Evolutionary conservation across 2,113 vertebrate genomes (phyloP).

Genomic region (Podarcis cretensis): DNA sequence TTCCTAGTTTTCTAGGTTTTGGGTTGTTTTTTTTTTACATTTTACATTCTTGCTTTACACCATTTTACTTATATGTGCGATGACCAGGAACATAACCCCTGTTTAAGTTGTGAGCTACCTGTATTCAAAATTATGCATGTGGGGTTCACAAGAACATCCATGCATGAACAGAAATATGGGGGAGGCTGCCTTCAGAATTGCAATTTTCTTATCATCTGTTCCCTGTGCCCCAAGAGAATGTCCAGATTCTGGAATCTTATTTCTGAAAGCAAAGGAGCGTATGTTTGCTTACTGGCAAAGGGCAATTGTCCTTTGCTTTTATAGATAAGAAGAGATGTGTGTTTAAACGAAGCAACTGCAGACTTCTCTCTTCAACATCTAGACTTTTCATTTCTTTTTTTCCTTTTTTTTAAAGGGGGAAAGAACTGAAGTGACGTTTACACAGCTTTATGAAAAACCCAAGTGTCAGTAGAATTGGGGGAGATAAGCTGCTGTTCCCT

Average conservation of each 20-base stretch:
- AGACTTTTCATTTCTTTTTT: neutral
- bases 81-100: no score
- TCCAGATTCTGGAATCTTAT: neutral
- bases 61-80: no score
- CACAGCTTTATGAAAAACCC: constrained; percentile 1
- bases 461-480: neutral
- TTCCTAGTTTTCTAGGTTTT: no score
- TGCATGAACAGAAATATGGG: neutral
- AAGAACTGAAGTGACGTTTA: neutral
- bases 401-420: neutral
- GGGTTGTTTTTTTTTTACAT: no score
- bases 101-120: no score
- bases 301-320: neutral
- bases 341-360: neutral
- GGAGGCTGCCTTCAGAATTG: neutral
- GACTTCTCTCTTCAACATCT: neutral
- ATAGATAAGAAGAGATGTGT: constrained; percentile 13
- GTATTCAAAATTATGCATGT: no score
- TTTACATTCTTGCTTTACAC: no score
- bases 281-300: neutral
- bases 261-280: neutral
- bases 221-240: neutral
- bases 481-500: constrained; percentile 36
- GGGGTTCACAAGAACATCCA: neutral
- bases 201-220: neutral